Percentiles rank a stretch among this genome's conserved stretches.
These are phyloP conservation scores for Eustalomyia histrio DNA, from an alignment of 2,888 invertebrate species.

Conservation along the genomic window DNA sequence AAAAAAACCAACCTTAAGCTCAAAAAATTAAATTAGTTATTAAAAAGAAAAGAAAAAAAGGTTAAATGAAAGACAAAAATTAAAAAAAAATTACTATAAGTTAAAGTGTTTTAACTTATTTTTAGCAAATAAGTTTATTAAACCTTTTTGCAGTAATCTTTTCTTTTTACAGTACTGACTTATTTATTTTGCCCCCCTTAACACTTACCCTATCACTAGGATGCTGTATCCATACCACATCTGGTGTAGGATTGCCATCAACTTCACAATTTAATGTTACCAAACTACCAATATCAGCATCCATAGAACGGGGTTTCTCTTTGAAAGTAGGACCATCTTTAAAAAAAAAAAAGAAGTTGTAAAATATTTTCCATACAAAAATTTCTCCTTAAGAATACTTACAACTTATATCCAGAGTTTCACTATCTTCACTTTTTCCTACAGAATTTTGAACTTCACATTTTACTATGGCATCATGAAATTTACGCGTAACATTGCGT, in stretches of 20 bases:
- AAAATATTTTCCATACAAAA: not conserved
- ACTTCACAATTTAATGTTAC: slow-evolving; percentile 92
- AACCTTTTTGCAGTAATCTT: too few relatives aligned
- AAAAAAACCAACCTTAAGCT: too few relatives aligned
- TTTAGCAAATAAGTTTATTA: too few relatives aligned
- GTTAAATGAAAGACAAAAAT: too few relatives aligned
- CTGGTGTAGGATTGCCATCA: slow-evolving; percentile 93
- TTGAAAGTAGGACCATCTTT: slow-evolving; percentile 91
- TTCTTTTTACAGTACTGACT: too few relatives aligned
- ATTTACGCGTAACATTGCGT: slow-evolving; percentile 89
- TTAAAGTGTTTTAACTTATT: too few relatives aligned
- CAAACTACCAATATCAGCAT: slow-evolving; percentile 89
- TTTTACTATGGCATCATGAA: slow-evolving; percentile 92
- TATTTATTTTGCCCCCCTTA: too few relatives aligned
- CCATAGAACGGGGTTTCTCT: slow-evolving; percentile 87
- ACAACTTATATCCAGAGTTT: slow-evolving; percentile 94
- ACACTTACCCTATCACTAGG: slow-evolving; percentile 84
- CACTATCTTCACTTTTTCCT: slow-evolving; percentile 93
- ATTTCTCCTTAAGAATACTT: slow-evolving; percentile 80
- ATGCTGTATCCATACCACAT: slow-evolving; percentile 93
- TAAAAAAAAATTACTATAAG: too few relatives aligned
- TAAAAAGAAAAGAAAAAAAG: too few relatives aligned
- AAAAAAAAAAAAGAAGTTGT: not conserved
- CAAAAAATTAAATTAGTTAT: too few relatives aligned
- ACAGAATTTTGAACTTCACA: slow-evolving; percentile 95